phyloP scores from a whole-genome alignment of 1,140 invertebrate genomes.

The Drosophila ogumai region DNA sequence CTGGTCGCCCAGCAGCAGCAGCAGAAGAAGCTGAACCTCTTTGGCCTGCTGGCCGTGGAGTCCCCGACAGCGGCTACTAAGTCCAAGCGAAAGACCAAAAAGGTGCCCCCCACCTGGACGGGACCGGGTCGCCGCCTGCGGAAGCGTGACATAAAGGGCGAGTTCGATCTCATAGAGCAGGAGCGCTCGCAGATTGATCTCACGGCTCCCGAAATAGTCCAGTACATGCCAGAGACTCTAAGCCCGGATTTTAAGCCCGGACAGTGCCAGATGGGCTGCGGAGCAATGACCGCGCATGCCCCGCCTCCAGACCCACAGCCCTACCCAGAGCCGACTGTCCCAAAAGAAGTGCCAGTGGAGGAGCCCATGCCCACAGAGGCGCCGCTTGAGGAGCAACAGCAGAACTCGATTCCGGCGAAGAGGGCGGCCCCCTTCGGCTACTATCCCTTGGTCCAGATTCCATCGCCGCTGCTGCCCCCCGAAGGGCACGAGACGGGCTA shows the following conservation, averaged over 20 bases:
- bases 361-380: background rate
- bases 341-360: background rate
- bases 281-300: conserved; percentile 34
- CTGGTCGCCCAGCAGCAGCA: conserved; percentile 49
- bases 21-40: conserved; percentile 43
- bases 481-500: conserved; percentile 28
- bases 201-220: conserved; percentile 78
- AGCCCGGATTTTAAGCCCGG: conserved; percentile 69
- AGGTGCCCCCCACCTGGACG: conserved; percentile 35
- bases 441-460: conserved; percentile 59
- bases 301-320: conserved; percentile 12
- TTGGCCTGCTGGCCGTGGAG: conserved; percentile 33
- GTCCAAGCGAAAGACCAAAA: conserved; percentile 72
- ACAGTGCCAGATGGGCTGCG: conserved; percentile 70
- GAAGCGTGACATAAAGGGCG: conserved; percentile 81
- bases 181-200: conserved; percentile 69
- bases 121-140: conserved; percentile 37
- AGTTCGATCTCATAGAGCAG: conserved; percentile 74
- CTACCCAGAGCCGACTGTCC: background rate
- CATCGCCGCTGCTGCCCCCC: conserved; percentile 37
- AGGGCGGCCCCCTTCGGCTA: conserved; percentile 49
- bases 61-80: background rate
- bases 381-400: conserved; percentile 7
- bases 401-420: conserved; percentile 61
- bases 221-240: conserved; percentile 79